Evolutionary conservation across 2,797 vertebrate species (phyloP).

Genomic region (Scolopax rusticola): DNA sequence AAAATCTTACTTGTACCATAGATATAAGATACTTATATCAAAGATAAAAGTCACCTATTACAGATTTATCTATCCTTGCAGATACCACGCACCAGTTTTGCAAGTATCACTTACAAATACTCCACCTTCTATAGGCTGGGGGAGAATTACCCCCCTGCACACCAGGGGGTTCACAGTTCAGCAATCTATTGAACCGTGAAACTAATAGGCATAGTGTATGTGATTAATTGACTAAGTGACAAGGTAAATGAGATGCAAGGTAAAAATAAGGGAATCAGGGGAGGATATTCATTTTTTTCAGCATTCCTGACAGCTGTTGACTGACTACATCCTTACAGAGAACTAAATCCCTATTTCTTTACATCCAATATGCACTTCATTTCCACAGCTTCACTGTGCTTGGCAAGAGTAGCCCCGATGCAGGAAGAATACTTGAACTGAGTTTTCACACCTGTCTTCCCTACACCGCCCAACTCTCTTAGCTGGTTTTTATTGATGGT

Average conservation of each 20-base stretch:
- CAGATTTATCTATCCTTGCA: neutral
- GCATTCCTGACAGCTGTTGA: neutral
- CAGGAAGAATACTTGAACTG: neutral
- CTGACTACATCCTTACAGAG: neutral
- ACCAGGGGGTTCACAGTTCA: accelerated
- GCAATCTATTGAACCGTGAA: neutral
- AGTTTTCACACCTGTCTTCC: neutral
- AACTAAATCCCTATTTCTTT: neutral
- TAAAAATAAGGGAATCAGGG: accelerated
- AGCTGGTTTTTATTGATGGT: neutral
- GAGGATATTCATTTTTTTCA: neutral
- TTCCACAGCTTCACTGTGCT: neutral
- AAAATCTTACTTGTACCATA: neutral
- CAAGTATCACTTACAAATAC: neutral
- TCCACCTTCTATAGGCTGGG: neutral
- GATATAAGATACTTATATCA: neutral
- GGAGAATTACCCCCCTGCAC: neutral
- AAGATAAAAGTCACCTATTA: neutral
- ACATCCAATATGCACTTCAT: neutral
- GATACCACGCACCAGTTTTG: neutral
- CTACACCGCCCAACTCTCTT: neutral
- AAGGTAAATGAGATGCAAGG: neutral
- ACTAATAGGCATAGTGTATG: accelerated
- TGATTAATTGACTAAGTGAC: neutral
- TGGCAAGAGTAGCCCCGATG: no score